A percentile compares a stretch with the other conserved stretches of the same genome.
These are phyloP conservation scores for Thunnus maccoyii DNA, from an alignment of 2,113 vertebrate genomes.

Conservation along the genomic window DNA sequence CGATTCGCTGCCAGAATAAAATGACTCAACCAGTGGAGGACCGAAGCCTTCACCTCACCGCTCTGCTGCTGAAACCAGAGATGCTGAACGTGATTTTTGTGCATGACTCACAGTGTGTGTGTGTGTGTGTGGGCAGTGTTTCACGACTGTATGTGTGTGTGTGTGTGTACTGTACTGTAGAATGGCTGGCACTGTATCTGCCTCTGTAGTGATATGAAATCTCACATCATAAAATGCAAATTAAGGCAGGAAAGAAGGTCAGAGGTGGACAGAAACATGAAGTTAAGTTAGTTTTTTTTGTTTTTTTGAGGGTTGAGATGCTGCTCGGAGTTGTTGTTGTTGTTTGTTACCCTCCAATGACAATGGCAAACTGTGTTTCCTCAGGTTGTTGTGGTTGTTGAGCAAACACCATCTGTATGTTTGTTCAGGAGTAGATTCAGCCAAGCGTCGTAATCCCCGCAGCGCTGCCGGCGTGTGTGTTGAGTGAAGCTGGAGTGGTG, in stretches of 20 bases:
- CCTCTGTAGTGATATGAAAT: background rate
- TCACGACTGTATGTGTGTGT: background rate
- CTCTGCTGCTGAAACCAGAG: slow-evolving; percentile 24
- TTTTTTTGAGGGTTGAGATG: background rate
- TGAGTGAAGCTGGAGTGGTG: slow-evolving; percentile 16
- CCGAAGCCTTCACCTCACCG: background rate
- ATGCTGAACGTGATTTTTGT: slow-evolving; percentile 34
- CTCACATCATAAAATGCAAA: slow-evolving; percentile 6
- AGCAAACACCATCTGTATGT: slow-evolving; percentile 67
- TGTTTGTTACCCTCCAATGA: background rate
- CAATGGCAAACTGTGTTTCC: slow-evolving; percentile 20
- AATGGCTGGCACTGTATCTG: background rate
- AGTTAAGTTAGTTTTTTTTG: too few relatives aligned
- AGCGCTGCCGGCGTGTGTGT: slow-evolving; percentile 36
- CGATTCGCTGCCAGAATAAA: background rate
- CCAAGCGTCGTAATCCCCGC: slow-evolving; percentile 37
- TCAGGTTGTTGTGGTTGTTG: slow-evolving; percentile 63
- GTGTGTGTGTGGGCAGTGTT: slow-evolving; percentile 45
- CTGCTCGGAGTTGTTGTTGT: background rate
- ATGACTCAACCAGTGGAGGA: background rate
- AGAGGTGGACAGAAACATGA: too few relatives aligned
- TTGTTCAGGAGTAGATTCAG: slow-evolving; percentile 46
- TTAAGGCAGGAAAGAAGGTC: too few relatives aligned
- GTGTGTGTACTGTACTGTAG: slow-evolving; percentile 12
- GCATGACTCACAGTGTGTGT: slow-evolving; percentile 58